Conservation (phyloP, 2,113 vertebrate genomes). For the Trogon surrucura region DNA sequence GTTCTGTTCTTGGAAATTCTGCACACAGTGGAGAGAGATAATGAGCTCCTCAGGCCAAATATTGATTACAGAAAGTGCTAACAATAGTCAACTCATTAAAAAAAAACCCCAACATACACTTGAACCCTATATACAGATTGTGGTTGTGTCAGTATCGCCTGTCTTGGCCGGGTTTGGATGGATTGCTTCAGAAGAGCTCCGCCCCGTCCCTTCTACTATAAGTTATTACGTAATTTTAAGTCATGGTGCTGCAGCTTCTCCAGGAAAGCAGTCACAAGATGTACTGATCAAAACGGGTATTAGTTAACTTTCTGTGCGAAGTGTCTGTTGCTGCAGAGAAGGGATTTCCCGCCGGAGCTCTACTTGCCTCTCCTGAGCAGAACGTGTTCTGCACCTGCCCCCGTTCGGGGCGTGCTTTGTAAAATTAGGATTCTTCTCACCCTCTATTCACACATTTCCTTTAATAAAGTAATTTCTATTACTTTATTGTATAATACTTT, state of each 20-base stretch:
- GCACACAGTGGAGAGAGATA: rapidly evolving
- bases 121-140: background rate
- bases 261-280: too few relatives aligned
- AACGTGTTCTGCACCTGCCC: background rate
- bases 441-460: background rate
- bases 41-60: background rate
- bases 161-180: background rate
- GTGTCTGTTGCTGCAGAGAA: rapidly evolving
- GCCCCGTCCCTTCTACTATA: background rate
- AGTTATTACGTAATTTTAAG: background rate
- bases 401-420: background rate
- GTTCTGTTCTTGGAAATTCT: background rate
- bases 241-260: background rate
- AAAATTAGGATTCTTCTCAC: background rate
- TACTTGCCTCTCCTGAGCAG: background rate
- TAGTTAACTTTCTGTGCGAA: background rate
- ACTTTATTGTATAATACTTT: background rate
- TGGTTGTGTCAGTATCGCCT: background rate
- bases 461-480: background rate
- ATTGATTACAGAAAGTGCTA: background rate
- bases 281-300: too few relatives aligned
- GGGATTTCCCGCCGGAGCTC: background rate
- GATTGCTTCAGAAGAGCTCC: background rate
- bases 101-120: background rate
- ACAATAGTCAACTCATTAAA: background rate